A percentile compares a stretch with the other conserved stretches of the same genome.
Conservation (phyloP, 2,888 invertebrate genomes). For the Pseudococcus viburni region DNA sequence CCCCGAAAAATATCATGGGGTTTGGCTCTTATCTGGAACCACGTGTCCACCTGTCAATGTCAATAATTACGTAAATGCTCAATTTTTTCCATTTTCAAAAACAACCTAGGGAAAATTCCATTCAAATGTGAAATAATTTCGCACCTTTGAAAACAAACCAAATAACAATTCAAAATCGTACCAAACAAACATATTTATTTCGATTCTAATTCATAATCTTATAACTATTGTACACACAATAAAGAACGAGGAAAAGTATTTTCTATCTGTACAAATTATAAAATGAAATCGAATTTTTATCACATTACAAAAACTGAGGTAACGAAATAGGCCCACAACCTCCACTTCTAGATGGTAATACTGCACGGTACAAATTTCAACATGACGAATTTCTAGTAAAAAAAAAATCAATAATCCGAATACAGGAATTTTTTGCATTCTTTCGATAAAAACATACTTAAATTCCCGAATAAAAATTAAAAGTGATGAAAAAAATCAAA, state of each 20-base stretch:
- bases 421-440: not conserved
- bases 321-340: slow-evolving; percentile 33
- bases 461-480: not conserved
- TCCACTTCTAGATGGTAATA: slow-evolving; percentile 14
- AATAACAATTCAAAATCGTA: not conserved
- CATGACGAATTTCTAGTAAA: not conserved
- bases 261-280: slow-evolving; percentile 37
- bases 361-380: not conserved
- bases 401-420: not conserved
- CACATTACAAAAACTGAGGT: slow-evolving; percentile 55
- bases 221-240: slow-evolving; percentile 42
- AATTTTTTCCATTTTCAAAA: not conserved
- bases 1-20: no score
- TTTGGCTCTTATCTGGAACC: no score
- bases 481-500: not conserved
- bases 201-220: slow-evolving; percentile 14
- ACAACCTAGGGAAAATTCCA: not conserved
- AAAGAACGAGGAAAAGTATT: slow-evolving; percentile 37
- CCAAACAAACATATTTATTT: slow-evolving; percentile 22
- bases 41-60: no score
- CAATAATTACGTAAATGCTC: no score
- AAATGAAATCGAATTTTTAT: slow-evolving; percentile 51
- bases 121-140: not conserved
- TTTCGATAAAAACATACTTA: not conserved
- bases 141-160: not conserved